Evolutionary conservation across 2,888 invertebrate genomes (phyloP), one percentile per base, ranked within the genome.

Genomic region (Tenthredo distinguenda): DNA sequence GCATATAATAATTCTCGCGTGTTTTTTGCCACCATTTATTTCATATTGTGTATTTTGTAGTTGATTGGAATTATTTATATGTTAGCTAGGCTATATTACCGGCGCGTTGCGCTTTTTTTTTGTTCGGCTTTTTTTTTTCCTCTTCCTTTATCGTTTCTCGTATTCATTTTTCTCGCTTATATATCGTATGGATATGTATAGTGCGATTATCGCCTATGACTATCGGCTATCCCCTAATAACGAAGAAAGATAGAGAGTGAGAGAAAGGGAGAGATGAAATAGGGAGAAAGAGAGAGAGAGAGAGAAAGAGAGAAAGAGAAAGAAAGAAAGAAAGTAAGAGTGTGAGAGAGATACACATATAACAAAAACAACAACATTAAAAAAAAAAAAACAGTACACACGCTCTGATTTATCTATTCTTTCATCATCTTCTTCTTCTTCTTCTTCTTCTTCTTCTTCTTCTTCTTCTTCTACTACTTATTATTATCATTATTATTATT

Each of bases 221-320:
- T 34, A 71, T n/a, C 10, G 34, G 40, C n/a, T 71, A 55, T 55
- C 40, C 40, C 15, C 1, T 18, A 40, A 34, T 18, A 71, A 71
- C n/a, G 40, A 71, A 71, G 47, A 47, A 31, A 76, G n/a, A 71
- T 34, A 71, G 18, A 37, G 2, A 26, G 62, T 26, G 26, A 62
- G 2, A 47, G 43, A 76, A n/a, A 84, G 85, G 85, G 86, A 86
- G 84, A 76, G 86, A 37, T 37, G 37, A 85, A 83, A 72, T 68
- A 86, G 71, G 65, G 76, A 18, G 47, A 47, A 10, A 34, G 6
- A 1, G n/a, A 21, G 21, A 58, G n/a, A 74, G 43, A 47, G 43
- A 84, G 86, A 86, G 84, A 85, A 83, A 79, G 85, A 85, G 79
- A 72, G 68, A 86, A n/a, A n/a, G 55, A 72, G 71, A 79, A 76